These are phyloP conservation scores for Gastrophryne carolinensis DNA, from an alignment of 2,797 vertebrate species.

Conservation along the genomic window DNA sequence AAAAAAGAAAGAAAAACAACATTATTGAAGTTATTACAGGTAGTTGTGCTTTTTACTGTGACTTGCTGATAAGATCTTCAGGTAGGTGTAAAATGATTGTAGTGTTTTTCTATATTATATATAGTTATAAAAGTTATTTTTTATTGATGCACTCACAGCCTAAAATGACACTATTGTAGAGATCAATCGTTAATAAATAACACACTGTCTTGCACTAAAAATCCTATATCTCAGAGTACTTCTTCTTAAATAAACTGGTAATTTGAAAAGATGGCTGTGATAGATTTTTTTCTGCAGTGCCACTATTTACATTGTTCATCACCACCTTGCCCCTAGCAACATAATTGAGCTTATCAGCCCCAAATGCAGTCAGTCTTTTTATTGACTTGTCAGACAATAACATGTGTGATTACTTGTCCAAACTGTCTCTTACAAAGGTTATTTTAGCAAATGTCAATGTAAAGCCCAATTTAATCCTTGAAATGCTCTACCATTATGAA, in stretches of 20 bases:
- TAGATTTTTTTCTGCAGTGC: constrained; percentile 12
- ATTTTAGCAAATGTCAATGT: constrained; percentile 27
- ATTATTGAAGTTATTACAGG: no score
- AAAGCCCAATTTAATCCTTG: constrained; percentile 11
- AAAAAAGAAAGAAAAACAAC: no score
- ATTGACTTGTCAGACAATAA: constrained; percentile 41
- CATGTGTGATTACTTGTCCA: constrained; percentile 32
- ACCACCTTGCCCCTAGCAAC: constrained; percentile 6
- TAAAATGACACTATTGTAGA: neutral
- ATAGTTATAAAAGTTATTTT: no score
- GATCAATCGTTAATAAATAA: constrained; percentile 1
- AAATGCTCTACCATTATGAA: constrained; percentile 7
- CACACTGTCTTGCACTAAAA: neutral
- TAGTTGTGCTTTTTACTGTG: no score
- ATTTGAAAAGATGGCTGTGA: neutral
- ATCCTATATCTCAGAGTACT: neutral
- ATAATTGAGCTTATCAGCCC: constrained; percentile 24
- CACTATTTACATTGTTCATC: constrained; percentile 3
- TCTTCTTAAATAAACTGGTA: neutral
- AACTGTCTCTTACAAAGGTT: constrained; percentile 22
- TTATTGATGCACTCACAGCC: no score
- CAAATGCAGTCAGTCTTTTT: constrained; percentile 1
- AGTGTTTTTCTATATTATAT: no score
- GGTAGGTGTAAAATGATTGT: no score
- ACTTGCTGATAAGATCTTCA: no score